phyloP scores from a whole-genome alignment of 2,888 invertebrate species.

The Gastrophysa polygoni region DNA sequence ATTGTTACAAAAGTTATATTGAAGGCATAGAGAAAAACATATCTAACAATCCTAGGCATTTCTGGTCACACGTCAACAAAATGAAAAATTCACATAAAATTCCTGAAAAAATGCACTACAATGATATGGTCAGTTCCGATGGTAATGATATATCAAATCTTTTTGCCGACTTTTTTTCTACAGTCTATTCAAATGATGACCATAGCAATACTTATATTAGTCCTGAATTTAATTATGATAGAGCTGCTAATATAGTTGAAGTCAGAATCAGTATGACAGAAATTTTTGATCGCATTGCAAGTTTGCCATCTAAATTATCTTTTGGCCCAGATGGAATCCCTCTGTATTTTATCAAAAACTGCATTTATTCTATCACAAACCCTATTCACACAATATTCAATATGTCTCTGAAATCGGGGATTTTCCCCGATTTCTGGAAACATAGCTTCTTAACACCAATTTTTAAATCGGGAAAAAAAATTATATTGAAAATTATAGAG shows the following conservation, averaged over 20 bases:
- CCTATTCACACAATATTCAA: neutral
- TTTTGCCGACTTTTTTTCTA: neutral
- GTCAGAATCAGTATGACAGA: neutral
- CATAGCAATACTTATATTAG: neutral
- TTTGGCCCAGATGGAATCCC: neutral
- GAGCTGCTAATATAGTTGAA: neutral
- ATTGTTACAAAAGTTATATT: slow-evolving; percentile 10
- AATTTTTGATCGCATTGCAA: neutral
- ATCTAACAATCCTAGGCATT: slow-evolving; percentile 5
- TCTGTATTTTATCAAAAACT: neutral
- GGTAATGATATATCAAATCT: neutral
- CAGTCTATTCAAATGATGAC: neutral
- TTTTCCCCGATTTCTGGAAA: slow-evolving; percentile 7
- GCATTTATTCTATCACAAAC: neutral
- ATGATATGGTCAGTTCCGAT: neutral
- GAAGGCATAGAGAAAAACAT: neutral
- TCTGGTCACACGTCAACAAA: slow-evolving; percentile 9
- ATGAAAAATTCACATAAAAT: neutral
- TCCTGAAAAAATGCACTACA: neutral
- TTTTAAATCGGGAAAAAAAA: slow-evolving; percentile 7
- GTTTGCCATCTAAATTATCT: neutral
- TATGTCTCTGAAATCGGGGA: neutral
- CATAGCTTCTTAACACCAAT: slow-evolving; percentile 2
- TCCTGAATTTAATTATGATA: neutral
- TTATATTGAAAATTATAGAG: slow-evolving; percentile 5